Base-by-base conservation (phyloP, 2,888 invertebrate genomes). In the Megalurothrips usitatus region DNA sequence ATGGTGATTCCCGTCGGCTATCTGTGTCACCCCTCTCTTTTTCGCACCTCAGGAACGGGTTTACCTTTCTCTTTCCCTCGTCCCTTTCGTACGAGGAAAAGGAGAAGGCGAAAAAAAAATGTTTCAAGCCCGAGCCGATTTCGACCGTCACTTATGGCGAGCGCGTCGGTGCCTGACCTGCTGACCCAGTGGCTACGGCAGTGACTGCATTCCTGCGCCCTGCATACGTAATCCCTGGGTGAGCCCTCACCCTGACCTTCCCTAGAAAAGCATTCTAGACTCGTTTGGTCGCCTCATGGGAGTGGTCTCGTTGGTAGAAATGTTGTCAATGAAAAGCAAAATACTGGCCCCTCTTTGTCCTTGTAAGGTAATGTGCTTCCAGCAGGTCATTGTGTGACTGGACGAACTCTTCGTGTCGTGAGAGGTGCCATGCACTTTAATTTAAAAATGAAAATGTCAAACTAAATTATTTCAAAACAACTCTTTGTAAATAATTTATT, bases 401-500 rank as follows among this genome's bases (percentile, higher is more conserved):
- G 68, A 75, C 68, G 68, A 26, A 75, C 68, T 26, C 68, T 75
- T 26, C 23, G 23, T 75, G 68, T 75, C 68, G 68, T 75, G 68
- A 26, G 68, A 75, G 68, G 68, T 75, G 68, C 68, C 68, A 75
- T 75, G 68, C 68, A 75, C 68, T 75, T 75, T 75, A 75, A 75
- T 75, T 75, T 75, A 75, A 75, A 58, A 75, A 75, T 75, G 68
- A 26, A 75, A 58, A 58, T 58, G 58, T 58, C 19, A 58, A 75
- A 75, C 68, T 75, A 75, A 75, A 75, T 75, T 75, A 75, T 75
- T 75, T 75, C 68, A 23, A 75, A 75, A 75, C 68, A 75, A 58
- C 19, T 58, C 26, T 75, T 75, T 75, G 68, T 75, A 75, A 75
- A 75, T 75, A 75, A 75, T 75, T 75, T 75, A 75, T 75, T 19